Conservation (phyloP, 2,888 invertebrate species). For the Oxycera nigricornis region DNA sequence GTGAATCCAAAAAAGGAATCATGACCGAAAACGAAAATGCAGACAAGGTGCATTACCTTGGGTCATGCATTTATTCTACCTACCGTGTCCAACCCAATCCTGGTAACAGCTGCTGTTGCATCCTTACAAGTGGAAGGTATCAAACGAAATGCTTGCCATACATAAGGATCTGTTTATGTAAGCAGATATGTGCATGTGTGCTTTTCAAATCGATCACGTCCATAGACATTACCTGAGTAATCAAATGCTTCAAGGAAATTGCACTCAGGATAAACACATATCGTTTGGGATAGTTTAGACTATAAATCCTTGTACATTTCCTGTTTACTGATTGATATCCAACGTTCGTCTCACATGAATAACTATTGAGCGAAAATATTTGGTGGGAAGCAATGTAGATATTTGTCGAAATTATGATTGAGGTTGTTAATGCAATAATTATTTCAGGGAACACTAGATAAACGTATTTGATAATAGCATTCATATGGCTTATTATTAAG, state of each 20-base stretch:
- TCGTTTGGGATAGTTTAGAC: constrained; percentile 50
- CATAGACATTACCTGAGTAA: constrained; percentile 42
- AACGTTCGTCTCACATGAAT: constrained; percentile 12
- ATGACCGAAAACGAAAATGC: background rate
- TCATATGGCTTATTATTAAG: too few relatives aligned
- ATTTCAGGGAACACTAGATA: too few relatives aligned
- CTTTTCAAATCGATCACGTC: constrained; percentile 39
- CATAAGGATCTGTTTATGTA: constrained; percentile 23
- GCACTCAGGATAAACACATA: constrained; percentile 50
- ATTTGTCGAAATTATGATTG: too few relatives aligned
- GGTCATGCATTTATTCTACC: background rate
- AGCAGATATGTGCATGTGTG: constrained; percentile 29
- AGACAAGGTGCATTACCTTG: background rate
- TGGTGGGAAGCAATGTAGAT: too few relatives aligned
- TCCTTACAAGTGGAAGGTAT: background rate
- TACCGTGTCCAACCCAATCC: background rate
- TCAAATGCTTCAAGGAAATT: constrained; percentile 50
- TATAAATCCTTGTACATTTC: constrained; percentile 50
- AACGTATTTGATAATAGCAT: too few relatives aligned
- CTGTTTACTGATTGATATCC: constrained; percentile 51
- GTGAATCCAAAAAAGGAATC: background rate
- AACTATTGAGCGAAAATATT: background rate
- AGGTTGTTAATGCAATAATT: too few relatives aligned
- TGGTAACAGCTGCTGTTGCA: background rate
- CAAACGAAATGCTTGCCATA: background rate